phyloP scores from a whole-genome alignment of 2,888 invertebrate species.

The Ypsolopha scabrella region DNA sequence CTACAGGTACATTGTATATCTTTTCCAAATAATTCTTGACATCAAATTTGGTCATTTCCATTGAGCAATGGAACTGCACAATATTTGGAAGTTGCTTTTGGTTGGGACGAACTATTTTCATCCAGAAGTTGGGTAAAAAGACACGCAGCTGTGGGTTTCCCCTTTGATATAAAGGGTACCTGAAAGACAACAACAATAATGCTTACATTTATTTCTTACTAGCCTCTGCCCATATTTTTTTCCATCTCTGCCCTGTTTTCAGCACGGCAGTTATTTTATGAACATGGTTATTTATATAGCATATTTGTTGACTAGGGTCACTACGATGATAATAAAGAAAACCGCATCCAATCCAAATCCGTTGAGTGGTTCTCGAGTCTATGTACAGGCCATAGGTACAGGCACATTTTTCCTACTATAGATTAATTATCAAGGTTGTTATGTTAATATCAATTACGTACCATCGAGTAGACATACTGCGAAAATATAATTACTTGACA shows the following conservation, averaged over 20 bases:
- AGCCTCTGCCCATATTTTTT: no score
- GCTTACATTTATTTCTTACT: no score
- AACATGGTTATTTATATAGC: no score
- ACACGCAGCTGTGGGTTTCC: slow-evolving; percentile 95
- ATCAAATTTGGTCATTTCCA: slow-evolving; percentile 93
- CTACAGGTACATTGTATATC: slow-evolving; percentile 89
- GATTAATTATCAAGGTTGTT: no score
- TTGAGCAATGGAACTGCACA: slow-evolving; percentile 90
- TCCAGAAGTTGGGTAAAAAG: slow-evolving; percentile 97
- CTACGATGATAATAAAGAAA: no score
- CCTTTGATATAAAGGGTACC: slow-evolving; percentile 91
- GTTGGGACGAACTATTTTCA: slow-evolving; percentile 86
- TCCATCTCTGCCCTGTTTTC: no score
- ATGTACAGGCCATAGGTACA: background rate
- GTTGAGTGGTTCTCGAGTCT: no score
- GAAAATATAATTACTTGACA: background rate
- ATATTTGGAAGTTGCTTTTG: slow-evolving; percentile 80
- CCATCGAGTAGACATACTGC: slow-evolving; percentile 49
- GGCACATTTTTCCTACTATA: no score
- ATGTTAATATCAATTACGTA: slow-evolving; percentile 16
- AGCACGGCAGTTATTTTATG: no score
- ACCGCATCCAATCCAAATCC: no score
- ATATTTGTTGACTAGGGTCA: no score
- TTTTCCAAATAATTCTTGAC: slow-evolving; percentile 94
- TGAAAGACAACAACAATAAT: slow-evolving; percentile 29